Base-by-base conservation (phyloP, 2,888 invertebrate species). In the Erpobdella octoculata region DNA sequence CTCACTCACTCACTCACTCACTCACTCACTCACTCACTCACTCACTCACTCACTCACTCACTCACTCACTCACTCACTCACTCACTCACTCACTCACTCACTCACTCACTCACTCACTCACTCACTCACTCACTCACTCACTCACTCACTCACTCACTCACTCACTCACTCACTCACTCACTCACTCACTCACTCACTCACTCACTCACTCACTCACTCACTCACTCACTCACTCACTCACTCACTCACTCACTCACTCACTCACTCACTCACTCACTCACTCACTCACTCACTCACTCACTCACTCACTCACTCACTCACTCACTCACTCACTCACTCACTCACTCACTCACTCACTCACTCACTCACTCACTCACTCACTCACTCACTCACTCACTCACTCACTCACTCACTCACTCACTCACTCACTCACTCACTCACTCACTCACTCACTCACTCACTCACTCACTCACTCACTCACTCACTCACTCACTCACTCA, bases 311-410 rank as follows among this genome's bases (percentile, higher is more conserved):
- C 72, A 71, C 70, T 71, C 72, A 72, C 70, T 71, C 72, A 72
- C 70, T 71, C 72, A 72, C 70, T 71, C 72, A 72, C 70, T 71
- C 72, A 72, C 70, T 71, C 73, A 73, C 66, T 73, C 73, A 73
- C 66, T 73, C 73, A 73, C 66, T 73, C 73, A 73, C 66, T 73
- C 73, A 73, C 66, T 73, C 73, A 73, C 59, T 73, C 71, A 72
- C 59, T 37, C 67, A 58, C 33, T 53, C 36, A 70, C 36, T 70
- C 70, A 70, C 36, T 70, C 70, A 70, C 65, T 35, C 38, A 65
- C 65, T 35, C 65, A 65, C 65, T 35, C 65, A 65, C 65, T 35
- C 65, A 65, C 36, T 35, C 65, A 65, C 65, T 35, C 37, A 65
- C 65, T 37, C 65, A 36, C 65, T 37, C 65, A 36, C 65, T 37